Percentiles rank a stretch among this genome's conserved stretches.
phyloP scores from a whole-genome alignment of 2,888 invertebrate species.

The Dromius quadrimaculatus region DNA sequence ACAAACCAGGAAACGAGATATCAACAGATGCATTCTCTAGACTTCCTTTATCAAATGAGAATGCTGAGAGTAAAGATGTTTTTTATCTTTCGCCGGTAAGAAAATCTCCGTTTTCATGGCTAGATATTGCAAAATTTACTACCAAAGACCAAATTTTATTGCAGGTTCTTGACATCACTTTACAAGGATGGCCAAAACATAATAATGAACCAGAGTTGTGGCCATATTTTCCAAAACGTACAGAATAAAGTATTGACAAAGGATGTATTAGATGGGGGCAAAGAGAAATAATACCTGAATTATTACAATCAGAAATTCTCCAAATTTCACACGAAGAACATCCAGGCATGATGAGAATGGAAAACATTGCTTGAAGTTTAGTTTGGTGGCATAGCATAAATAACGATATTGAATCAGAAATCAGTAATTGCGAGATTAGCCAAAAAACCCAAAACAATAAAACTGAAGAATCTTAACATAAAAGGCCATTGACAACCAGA shows the following conservation, averaged over 20 bases:
- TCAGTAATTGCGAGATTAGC: neutral
- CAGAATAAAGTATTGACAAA: neutral
- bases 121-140: neutral
- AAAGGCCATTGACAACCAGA: neutral
- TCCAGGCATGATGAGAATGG: too few species aligned
- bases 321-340: neutral
- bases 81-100: neutral
- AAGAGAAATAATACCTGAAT: neutral
- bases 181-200: neutral
- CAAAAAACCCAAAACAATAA: neutral
- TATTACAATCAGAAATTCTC: neutral
- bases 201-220: neutral
- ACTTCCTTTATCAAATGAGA: neutral
- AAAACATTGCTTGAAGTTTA: neutral
- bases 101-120: neutral
- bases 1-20: neutral
- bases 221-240: neutral
- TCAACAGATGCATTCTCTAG: neutral
- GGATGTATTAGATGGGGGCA: neutral
- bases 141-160: neutral
- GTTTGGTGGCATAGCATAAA: neutral
- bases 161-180: neutral
- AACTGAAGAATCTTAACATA: neutral
- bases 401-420: slow-evolving; percentile 3
- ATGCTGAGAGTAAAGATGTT: neutral